These are phyloP conservation scores for Chitala chitala DNA, from an alignment of 2,113 vertebrate species.

Conservation along the genomic window DNA sequence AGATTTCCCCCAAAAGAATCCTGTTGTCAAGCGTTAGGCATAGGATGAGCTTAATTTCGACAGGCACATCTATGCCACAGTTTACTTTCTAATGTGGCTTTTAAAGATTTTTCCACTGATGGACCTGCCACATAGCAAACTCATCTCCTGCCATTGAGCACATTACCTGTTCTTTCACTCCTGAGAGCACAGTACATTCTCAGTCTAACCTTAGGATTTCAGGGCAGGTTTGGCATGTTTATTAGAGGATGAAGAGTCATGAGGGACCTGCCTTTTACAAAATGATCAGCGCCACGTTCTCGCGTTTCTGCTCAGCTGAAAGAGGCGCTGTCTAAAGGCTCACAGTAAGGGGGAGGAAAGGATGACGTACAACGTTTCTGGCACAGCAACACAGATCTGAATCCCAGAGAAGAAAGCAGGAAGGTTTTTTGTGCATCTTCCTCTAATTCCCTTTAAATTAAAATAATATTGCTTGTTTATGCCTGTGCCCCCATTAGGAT, in stretches of 20 bases:
- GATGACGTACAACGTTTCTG: neutral
- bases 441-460: neutral
- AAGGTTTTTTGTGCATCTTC: neutral
- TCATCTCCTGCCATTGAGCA: neutral
- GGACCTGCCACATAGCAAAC: neutral
- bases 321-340: neutral
- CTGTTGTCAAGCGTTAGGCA: constrained; percentile 10
- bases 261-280: neutral
- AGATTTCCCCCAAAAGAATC: neutral
- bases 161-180: neutral
- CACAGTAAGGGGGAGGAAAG: neutral
- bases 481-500: neutral
- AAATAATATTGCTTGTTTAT: neutral
- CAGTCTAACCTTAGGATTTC: neutral
- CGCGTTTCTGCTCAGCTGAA: neutral
- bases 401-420: neutral
- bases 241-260: neutral
- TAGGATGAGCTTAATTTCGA: neutral
- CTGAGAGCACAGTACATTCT: neutral
- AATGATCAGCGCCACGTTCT: neutral
- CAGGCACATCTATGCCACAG: neutral
- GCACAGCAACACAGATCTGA: neutral
- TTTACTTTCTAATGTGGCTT: neutral
- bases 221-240: neutral
- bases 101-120: neutral